phyloP scores from a whole-genome alignment of 2,797 vertebrate species.

The Gallinago solitaria region DNA sequence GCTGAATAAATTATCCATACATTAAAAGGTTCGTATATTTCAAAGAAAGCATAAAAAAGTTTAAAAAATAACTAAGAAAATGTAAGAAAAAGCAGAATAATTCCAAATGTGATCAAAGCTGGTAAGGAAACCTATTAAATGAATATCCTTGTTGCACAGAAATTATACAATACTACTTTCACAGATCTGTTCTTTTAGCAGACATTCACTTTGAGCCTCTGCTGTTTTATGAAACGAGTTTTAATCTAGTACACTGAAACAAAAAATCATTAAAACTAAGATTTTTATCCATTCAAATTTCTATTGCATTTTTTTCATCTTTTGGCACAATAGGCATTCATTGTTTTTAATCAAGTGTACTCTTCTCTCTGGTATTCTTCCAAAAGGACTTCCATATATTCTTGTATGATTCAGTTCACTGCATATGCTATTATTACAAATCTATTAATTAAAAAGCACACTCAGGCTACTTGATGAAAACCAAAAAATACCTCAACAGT shows the following conservation, averaged over 20 bases:
- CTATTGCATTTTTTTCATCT: not conserved
- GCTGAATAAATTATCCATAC: slow-evolving; percentile 78
- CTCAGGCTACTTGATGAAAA: not conserved
- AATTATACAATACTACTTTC: slow-evolving; percentile 38
- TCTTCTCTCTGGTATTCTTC: slow-evolving; percentile 8
- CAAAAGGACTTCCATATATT: not conserved
- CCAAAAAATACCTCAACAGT: not conserved
- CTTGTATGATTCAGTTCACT: not conserved
- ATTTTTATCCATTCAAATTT: slow-evolving; percentile 12
- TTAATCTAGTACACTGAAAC: slow-evolving; percentile 52
- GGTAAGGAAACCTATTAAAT: slow-evolving; percentile 67
- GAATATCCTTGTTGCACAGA: slow-evolving; percentile 56
- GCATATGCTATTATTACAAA: not conserved
- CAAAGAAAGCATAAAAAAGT: slow-evolving; percentile 72
- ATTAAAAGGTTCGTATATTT: slow-evolving; percentile 77
- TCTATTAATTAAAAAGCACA: not conserved
- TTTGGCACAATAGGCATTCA: not conserved
- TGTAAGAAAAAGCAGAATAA: slow-evolving; percentile 73
- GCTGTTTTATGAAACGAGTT: slow-evolving; percentile 57
- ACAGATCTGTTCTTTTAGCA: not conserved
- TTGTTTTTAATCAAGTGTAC: not conserved
- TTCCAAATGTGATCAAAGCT: slow-evolving; percentile 73
- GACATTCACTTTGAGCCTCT: not conserved
- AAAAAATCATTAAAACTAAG: not conserved
- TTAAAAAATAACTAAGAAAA: slow-evolving; percentile 69